A percentile compares a stretch with the other conserved stretches of the same genome.
Evolutionary conservation across 2,888 invertebrate genomes (phyloP).

Genomic region (Priocnemis perturbator): DNA sequence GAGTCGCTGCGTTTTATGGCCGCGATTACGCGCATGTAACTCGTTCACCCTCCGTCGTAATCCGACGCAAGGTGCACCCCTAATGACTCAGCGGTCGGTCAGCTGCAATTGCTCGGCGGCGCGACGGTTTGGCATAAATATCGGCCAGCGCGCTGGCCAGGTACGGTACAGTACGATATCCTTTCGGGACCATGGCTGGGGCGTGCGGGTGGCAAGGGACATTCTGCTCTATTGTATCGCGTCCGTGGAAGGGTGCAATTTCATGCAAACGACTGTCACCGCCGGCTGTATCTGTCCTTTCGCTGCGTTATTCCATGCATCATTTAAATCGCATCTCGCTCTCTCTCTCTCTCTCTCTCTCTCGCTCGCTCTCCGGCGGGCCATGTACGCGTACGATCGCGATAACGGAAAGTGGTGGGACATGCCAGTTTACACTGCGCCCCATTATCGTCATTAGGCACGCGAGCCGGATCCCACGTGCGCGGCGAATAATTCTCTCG

Average conservation of each 20-base stretch:
- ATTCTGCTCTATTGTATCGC: no score
- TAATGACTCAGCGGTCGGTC: conserved; percentile 21
- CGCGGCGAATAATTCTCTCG: background rate
- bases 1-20: no score
- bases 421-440: conserved; percentile 19
- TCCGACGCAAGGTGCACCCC: background rate
- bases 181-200: background rate
- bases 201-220: background rate
- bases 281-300: background rate
- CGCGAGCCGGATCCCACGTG: conserved; percentile 13
- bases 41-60: no score
- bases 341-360: background rate
- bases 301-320: conserved; percentile 3
- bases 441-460: conserved; percentile 29
- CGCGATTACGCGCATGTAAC: no score
- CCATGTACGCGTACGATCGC: conserved; percentile 4
- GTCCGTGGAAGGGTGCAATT: background rate
- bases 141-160: background rate
- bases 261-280: conserved; percentile 14
- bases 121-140: conserved; percentile 22
- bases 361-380: background rate
- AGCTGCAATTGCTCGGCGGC: conserved; percentile 15
- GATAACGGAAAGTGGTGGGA: conserved; percentile 5
- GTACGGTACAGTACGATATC: background rate
- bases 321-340: background rate